A percentile compares a stretch with the other conserved stretches of the same genome.
Evolutionary conservation across 2,888 invertebrate genomes (phyloP).

Genomic region (Spisula subtruncata): DNA sequence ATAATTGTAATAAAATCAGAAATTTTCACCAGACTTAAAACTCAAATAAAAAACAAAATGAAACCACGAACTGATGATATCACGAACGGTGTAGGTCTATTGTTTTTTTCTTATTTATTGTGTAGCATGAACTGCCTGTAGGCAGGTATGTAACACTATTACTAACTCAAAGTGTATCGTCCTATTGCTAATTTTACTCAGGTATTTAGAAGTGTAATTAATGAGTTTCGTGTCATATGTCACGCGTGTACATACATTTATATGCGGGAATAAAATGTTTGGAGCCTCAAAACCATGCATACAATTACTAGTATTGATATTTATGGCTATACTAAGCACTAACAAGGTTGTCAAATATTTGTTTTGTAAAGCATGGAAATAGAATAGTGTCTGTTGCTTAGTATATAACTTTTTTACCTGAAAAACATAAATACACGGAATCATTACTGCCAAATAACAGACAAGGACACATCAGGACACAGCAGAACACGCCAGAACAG

Average conservation of each 20-base stretch:
- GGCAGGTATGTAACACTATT: background rate
- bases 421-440: background rate
- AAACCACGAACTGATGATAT: too few relatives aligned
- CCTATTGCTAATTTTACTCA: background rate
- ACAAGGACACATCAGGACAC: too few relatives aligned
- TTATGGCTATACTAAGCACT: background rate
- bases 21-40: too few relatives aligned
- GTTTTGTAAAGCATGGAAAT: background rate
- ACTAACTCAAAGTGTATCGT: background rate
- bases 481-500: too few relatives aligned
- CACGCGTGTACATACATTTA: background rate
- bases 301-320: background rate
- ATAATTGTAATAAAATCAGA: too few relatives aligned
- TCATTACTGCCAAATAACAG: too few relatives aligned
- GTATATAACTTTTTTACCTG: too few relatives aligned
- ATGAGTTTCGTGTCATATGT: background rate
- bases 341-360: background rate
- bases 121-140: background rate
- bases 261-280: background rate
- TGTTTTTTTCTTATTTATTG: conserved; percentile 14
- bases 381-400: too few relatives aligned
- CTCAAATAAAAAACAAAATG: too few relatives aligned
- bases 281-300: background rate
- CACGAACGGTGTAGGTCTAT: background rate
- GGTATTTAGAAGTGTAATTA: background rate